Evolutionary conservation across 2,888 invertebrate genomes (phyloP), one percentile per base, ranked within the genome.

Genomic region (Elmis aenea): DNA sequence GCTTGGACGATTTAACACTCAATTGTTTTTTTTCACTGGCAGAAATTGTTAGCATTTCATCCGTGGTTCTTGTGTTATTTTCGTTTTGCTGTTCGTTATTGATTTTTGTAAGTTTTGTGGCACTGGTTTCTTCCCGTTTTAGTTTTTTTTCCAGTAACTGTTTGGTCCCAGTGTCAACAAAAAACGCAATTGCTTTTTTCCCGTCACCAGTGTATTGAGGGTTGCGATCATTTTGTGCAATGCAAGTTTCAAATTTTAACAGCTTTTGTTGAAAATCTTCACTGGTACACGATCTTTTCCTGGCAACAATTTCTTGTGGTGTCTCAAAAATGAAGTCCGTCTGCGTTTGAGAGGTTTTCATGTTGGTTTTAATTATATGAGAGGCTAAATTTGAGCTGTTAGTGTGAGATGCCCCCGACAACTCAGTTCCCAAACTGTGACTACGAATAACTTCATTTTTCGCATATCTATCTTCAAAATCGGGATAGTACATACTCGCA

Each of bases 351-450:
- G 60, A 58, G 1, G 66, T 66, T 43, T 60, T 59, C 30, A 58
- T 18, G 6, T 39, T 44, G 2, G 33, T 18, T 18, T 18, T 18
- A n/a, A n/a, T n/a, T n/a, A n/a, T n/a, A n/a, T n/a, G n/a, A n/a
- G n/a, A n/a, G n/a, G n/a, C n/a, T n/a, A n/a, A n/a, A n/a, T n/a
- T n/a, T n/a, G n/a, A n/a, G n/a, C n/a, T n/a, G n/a, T n/a, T n/a
- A n/a, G n/a, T n/a, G n/a, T n/a, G n/a, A n/a, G n/a, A n/a, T 13
- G 9, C 11, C 5, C 13, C 26, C 52, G 62, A 66, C 0, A 73
- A 72, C 51, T 72, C 64, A 3, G 72, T 70, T 0, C 73, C 70
- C 18, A 70, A 70, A 55, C 69, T 72, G 42, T 71, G 71, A 5
- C 68, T 67, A 4, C 62, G 56, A 22, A 55, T 43, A 6, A 68